Percentiles rank a stretch among this genome's conserved stretches.
phyloP scores from a whole-genome alignment of 2,888 invertebrate species.

The Synanthedon vespiformis region DNA sequence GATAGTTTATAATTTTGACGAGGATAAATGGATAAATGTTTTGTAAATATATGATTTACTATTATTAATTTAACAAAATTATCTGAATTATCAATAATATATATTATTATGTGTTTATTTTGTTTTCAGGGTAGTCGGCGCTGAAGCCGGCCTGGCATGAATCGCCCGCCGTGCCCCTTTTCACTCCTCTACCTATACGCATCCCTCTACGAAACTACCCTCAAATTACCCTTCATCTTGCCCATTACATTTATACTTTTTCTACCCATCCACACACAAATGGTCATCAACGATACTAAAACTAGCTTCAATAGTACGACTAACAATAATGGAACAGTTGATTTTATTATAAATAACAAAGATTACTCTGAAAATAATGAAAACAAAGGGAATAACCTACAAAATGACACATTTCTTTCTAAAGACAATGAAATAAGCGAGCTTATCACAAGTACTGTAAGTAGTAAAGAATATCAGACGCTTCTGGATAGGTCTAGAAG shows the following conservation, averaged over 20 bases:
- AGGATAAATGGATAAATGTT: too few relatives aligned
- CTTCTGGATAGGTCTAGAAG: constrained; percentile 43
- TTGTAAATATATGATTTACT: too few relatives aligned
- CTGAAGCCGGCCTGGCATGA: constrained; percentile 55
- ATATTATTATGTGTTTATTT: too few relatives aligned
- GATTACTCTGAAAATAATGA: not conserved
- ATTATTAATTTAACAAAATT: too few relatives aligned
- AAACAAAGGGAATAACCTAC: not conserved
- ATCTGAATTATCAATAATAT: too few relatives aligned
- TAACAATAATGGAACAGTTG: not conserved
- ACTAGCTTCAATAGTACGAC: not conserved
- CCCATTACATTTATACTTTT: constrained; percentile 24
- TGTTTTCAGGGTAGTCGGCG: constrained; percentile 40
- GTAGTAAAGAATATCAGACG: constrained; percentile 33
- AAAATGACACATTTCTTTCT: not conserved
- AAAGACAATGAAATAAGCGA: constrained; percentile 8
- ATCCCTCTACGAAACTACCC: constrained; percentile 45
- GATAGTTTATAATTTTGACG: not conserved
- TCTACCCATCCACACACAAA: constrained; percentile 36
- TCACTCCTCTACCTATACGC: constrained; percentile 37
- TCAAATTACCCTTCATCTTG: constrained; percentile 32
- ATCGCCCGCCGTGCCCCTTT: constrained; percentile 36
- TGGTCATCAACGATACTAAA: constrained; percentile 20
- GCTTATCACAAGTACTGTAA: constrained; percentile 16
- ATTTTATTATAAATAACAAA: not conserved